These are phyloP conservation scores for Seriola quinqueradiata DNA, from an alignment of 2,113 vertebrate species.

Conservation along the genomic window DNA sequence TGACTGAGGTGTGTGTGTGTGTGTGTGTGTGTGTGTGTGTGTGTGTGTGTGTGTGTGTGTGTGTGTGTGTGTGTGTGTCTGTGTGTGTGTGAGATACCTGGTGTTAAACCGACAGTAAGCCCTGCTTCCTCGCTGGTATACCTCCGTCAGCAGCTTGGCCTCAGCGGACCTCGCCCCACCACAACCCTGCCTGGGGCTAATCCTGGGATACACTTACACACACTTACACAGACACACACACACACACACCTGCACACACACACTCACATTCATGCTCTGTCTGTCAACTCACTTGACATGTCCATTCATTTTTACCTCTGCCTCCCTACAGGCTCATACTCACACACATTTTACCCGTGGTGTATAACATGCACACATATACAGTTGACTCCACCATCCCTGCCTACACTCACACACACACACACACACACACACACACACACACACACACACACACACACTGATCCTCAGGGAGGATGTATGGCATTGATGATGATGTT, in stretches of 20 bases:
- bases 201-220: constrained; percentile 12
- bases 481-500: constrained; percentile 6
- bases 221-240: constrained; percentile 8
- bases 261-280: background rate
- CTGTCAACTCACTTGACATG: constrained; percentile 40
- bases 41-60: too few relatives aligned
- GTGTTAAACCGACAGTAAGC: constrained; percentile 55
- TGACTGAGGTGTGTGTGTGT: constrained; percentile 16
- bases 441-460: background rate
- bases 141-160: constrained; percentile 42
- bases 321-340: constrained; percentile 10
- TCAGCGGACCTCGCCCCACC: constrained; percentile 52
- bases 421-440: constrained; percentile 4
- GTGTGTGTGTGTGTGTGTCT: too few relatives aligned
- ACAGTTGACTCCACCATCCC: background rate
- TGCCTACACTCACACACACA: background rate
- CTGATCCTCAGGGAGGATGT: constrained; percentile 2
- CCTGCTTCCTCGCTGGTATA: constrained; percentile 35
- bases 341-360: background rate
- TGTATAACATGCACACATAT: background rate
- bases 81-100: constrained; percentile 1
- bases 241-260: background rate
- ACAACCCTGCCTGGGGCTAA: constrained; percentile 53
- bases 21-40: constrained; percentile 4
- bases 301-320: constrained; percentile 45